Base-by-base conservation (phyloP, 2,113 vertebrate species). In the Hirundichthys speculiger region DNA sequence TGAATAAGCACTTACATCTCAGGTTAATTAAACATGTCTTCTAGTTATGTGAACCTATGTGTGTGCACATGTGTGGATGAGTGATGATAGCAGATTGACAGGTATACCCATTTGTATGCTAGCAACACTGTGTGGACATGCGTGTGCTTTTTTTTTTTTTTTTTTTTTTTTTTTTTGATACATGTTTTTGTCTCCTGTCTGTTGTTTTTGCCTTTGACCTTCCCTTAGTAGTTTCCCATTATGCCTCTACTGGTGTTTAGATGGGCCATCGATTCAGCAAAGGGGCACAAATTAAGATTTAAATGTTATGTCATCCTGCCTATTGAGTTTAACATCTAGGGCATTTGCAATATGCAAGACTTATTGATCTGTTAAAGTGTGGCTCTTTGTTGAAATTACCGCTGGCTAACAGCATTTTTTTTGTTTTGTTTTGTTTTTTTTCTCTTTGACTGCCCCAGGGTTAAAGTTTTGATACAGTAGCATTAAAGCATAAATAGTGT, bases 341-440 rank as follows among this genome's bases (percentile, higher is more conserved):
- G 90, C 90, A 90, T 93, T 93, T 92, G 90, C 90, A 92, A 92
- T 91, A 93, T 93, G 90, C 90, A 91, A 88, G 88, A 84, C 80
- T 88, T 91, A 93, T 93, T 91, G 92, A 92, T 92, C 86, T 51
- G 34, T 27, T 71, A 62, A 82, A 85, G 74, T 84, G 71, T 82
- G 79, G 80, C 82, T 85, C 73, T 85, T 88, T 85, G 77, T 80
- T 86, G 77, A 84, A 84, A 82, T 70, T 74, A 82, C 88, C 84
- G 77, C 62, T 45, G 84, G 85, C 82, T 66, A 76, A 73, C 42
- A 55, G 11, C 34, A 66, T 70, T 75, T 84, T 78, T 76, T 83
- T 71, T 84, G 75, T 81, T 53, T 67, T 25, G 49, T 24, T 71
- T 27, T 62, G 18, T 48, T 50, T 30, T 69, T 34, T 64, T 18